These are phyloP conservation scores for Ennomos quercinarius DNA, from an alignment of 2,888 invertebrate species.

Conservation along the genomic window DNA sequence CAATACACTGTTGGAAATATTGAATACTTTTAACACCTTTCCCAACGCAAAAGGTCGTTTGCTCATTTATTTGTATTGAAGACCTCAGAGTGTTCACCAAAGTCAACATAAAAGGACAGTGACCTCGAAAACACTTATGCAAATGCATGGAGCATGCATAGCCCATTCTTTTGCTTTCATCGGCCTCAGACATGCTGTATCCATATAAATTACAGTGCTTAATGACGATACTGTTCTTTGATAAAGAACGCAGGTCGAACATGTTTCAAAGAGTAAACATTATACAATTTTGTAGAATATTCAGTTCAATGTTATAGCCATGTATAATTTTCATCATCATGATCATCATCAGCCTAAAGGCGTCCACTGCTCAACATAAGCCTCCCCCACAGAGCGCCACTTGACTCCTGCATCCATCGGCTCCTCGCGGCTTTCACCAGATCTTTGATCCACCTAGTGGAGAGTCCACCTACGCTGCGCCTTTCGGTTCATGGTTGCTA, in stretches of 20 bases:
- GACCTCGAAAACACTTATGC: conserved; percentile 70
- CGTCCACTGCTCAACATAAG: no score
- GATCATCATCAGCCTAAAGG: no score
- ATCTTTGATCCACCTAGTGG: no score
- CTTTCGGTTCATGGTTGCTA: no score
- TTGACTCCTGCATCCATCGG: no score
- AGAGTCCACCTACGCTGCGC: no score
- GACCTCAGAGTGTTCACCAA: conserved; percentile 43
- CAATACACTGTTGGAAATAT: conserved; percentile 4
- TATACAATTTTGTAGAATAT: not conserved
- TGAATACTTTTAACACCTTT: conserved; percentile 6
- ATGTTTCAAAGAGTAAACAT: conserved; percentile 3
- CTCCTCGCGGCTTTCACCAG: no score
- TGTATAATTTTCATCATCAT: no score
- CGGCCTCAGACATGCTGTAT: conserved; percentile 16
- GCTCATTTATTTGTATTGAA: conserved; percentile 31
- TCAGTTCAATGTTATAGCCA: no score
- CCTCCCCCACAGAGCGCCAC: no score
- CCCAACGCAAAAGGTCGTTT: conserved; percentile 29
- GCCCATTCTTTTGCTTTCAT: conserved; percentile 71
- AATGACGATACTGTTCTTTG: conserved; percentile 14
- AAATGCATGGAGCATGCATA: conserved; percentile 67
- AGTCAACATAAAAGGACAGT: conserved; percentile 61
- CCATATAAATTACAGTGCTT: conserved; percentile 19
- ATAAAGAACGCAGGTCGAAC: not conserved